Conservation (phyloP, 2,888 invertebrate species). For the Torymus texanus region DNA sequence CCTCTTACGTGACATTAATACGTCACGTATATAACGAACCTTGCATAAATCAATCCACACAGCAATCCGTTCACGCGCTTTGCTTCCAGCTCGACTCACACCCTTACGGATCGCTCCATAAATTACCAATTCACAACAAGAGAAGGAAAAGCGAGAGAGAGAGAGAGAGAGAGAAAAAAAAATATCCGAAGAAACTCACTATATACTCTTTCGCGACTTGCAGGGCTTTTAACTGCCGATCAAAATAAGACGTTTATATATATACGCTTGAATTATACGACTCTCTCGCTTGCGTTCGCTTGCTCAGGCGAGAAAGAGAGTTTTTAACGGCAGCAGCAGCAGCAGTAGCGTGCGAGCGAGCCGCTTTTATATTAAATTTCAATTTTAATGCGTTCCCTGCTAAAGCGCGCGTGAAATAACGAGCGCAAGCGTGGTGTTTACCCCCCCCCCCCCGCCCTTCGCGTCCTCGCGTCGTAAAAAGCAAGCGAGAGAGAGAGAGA, state of each 20-base stretch:
- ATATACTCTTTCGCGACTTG: too few species aligned
- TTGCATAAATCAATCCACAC: too few species aligned
- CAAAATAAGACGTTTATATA: conserved; percentile 14
- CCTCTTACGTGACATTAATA: too few species aligned
- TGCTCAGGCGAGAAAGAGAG: background rate
- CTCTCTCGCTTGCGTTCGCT: too few species aligned
- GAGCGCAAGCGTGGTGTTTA: conserved; percentile 24
- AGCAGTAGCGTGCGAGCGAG: background rate
- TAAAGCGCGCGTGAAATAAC: conserved; percentile 39
- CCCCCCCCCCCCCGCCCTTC: background rate
- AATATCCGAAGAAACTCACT: too few species aligned
- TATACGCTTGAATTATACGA: background rate
- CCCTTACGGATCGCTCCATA: too few species aligned
- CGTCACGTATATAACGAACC: too few species aligned
- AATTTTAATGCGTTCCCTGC: conserved; percentile 30
- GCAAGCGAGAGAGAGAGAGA: background rate
- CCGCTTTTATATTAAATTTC: conserved; percentile 24
- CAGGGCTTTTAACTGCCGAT: conserved; percentile 8
- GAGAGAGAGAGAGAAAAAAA: too few species aligned
- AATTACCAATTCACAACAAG: too few species aligned
- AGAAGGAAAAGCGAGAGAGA: too few species aligned
- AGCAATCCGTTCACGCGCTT: background rate
- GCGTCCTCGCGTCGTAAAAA: conserved; percentile 14
- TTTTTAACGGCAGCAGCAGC: background rate
- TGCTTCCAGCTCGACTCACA: too few species aligned